phyloP scores from a whole-genome alignment of 2,888 invertebrate genomes.

The Callimorpha dominula region DNA sequence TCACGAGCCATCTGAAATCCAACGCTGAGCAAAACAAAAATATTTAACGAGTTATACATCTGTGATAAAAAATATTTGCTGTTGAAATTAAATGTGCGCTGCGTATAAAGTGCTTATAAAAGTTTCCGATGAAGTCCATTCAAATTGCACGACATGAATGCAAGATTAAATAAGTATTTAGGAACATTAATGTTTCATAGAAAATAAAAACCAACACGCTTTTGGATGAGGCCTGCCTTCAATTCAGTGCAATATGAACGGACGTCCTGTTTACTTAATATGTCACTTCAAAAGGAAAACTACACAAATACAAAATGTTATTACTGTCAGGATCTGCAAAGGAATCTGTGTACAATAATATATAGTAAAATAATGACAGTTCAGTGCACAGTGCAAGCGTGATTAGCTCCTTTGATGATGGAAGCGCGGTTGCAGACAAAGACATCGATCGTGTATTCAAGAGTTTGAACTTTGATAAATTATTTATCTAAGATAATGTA shows the following conservation, averaged over 20 bases:
- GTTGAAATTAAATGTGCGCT: slow-evolving; percentile 53
- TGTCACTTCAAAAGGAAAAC: slow-evolving; percentile 12
- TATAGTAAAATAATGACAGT: slow-evolving; percentile 37
- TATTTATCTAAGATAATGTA: neutral
- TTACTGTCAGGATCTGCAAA: slow-evolving; percentile 44
- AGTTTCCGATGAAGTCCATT: slow-evolving; percentile 34
- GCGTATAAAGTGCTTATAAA: slow-evolving; percentile 40
- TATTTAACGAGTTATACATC: slow-evolving; percentile 51
- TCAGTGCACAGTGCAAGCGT: slow-evolving; percentile 58
- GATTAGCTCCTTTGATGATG: slow-evolving; percentile 42
- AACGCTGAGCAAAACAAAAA: slow-evolving; percentile 81
- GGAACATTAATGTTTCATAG: slow-evolving; percentile 2
- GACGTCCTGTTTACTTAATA: slow-evolving; percentile 3
- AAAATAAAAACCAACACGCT: neutral
- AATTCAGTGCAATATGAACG: slow-evolving; percentile 28
- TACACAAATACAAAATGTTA: slow-evolving; percentile 11
- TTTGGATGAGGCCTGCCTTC: neutral
- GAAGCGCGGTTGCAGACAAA: slow-evolving; percentile 34
- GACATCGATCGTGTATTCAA: neutral
- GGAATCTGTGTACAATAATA: slow-evolving; percentile 29
- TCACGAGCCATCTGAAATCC: slow-evolving; percentile 83
- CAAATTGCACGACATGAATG: slow-evolving; percentile 32
- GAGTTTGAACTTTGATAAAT: neutral
- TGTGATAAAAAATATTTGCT: slow-evolving; percentile 42
- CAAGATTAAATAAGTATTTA: neutral